Evolutionary conservation across 2,113 vertebrate genomes (phyloP), one percentile per base, ranked within the genome.

Genomic region (Rana temporaria): DNA sequence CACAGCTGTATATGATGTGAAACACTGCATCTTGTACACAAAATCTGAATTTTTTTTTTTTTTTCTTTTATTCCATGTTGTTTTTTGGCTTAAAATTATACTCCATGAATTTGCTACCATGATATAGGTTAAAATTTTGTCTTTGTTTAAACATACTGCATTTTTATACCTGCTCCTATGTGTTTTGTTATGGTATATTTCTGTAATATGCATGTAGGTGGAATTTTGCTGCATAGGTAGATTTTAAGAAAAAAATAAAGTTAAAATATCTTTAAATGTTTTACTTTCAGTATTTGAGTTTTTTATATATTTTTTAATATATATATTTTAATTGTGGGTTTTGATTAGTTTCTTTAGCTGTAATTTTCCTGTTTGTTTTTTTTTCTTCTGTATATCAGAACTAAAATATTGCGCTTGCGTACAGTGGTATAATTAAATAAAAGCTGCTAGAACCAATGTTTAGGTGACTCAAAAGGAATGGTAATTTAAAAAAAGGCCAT

Each of bases 141-240:
- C 52, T 67, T 78, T 55, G 71, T 69, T 80, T 80, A 48, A 60
- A 69, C 53, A 60, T 22, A 26, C 7, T 80, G 53, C 66, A 69
- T 79, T 80, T 80, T 80, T 80, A 70, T 70, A 70, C 19, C 53
- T 70, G 48, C 42, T 70, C 53, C 71, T 74, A 74, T 74, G 71
- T 69, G 53, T 59, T 65, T 80, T 26, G 66, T 70, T 80, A 80
- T 69, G 66, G 78, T 80, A 70, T 57, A 80, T 80, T 80, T 80
- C 77, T 80, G 78, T 80, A 80, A 80, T 70, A 80, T 80, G 78
- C 78, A 80, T 62, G 66, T 80, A 80, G 78, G 53, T 80, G 66
- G 78, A 80, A 60, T 80, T 80, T 80, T 79, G 71, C 66, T 80
- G 78, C 78, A 38, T 70, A 80, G 65, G 66, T 80, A 80, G 78